A percentile compares a stretch with the other conserved stretches of the same genome.
Conservation (phyloP, 2,888 invertebrate species). For the Limnephilus auricula region DNA sequence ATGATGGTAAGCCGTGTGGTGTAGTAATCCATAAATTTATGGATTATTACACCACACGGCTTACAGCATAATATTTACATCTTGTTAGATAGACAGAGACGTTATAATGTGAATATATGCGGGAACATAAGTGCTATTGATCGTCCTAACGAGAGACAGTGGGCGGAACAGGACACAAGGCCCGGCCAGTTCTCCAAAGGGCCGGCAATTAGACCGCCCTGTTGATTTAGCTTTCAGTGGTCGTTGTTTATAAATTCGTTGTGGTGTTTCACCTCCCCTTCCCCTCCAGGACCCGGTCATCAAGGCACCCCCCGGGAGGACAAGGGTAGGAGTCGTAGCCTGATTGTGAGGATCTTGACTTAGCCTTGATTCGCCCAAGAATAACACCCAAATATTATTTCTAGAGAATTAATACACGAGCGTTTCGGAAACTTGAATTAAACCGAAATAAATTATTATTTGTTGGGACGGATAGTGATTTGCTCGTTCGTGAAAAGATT, state of each 20-base stretch:
- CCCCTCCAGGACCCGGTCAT: background rate
- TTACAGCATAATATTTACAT: background rate
- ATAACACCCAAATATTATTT: background rate
- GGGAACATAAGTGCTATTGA: slow-evolving; percentile 2
- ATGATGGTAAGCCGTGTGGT: no score
- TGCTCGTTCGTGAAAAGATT: background rate
- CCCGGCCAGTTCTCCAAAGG: slow-evolving; percentile 10
- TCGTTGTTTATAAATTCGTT: slow-evolving; percentile 29
- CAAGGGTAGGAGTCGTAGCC: background rate
- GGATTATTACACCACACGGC: no score
- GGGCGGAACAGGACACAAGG: background rate
- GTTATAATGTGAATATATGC: background rate
- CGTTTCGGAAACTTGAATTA: background rate
- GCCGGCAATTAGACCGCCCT: slow-evolving; percentile 9
- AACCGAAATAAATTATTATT: background rate
- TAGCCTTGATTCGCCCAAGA: background rate
- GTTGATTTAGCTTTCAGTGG: background rate
- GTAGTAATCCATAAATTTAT: no score
- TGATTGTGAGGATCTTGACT: background rate
- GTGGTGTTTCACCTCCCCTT: background rate
- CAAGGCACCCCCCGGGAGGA: background rate
- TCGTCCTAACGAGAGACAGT: slow-evolving; percentile 2
- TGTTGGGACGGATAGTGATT: background rate
- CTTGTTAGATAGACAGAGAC: background rate
- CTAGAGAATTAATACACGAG: background rate